These are phyloP conservation scores for Lasioglossum albipes DNA, from an alignment of 1,140 invertebrate genomes.

Conservation along the genomic window DNA sequence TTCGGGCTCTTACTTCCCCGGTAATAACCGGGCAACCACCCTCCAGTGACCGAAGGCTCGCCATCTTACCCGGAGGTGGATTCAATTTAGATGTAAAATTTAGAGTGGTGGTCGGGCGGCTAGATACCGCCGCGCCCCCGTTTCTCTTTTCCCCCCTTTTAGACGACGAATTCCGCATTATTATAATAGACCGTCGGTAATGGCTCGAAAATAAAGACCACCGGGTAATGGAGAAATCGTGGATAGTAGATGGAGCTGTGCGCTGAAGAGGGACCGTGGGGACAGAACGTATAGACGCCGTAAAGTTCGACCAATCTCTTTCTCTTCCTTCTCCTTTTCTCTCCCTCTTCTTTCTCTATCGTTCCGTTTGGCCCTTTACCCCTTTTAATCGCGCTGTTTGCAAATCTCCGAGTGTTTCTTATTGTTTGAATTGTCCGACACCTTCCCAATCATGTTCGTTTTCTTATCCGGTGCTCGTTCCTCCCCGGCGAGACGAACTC, in stretches of 20 bases:
- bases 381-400: conserved; percentile 4
- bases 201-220: conserved; percentile 62
- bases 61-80: conserved; percentile 56
- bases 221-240: conserved; percentile 43
- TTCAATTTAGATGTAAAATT: conserved; percentile 75
- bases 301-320: conserved; percentile 17
- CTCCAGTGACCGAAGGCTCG: conserved; percentile 33
- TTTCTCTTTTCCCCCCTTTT: conserved; percentile 17
- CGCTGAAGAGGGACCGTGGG: not conserved
- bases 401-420: conserved; percentile 36
- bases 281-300: conserved; percentile 1
- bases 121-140: not conserved
- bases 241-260: not conserved
- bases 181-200: conserved; percentile 63
- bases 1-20: conserved; percentile 63
- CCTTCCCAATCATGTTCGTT: conserved; percentile 7
- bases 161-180: conserved; percentile 54
- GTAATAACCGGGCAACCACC: conserved; percentile 63
- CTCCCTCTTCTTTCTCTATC: not conserved
- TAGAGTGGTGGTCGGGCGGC: conserved; percentile 49
- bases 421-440: not conserved
- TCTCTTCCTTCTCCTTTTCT: not conserved
- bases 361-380: not conserved
- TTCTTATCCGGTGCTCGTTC: not conserved
- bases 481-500: not conserved